Conservation (phyloP, 2,888 invertebrate species). For the Polia nebulosa region DNA sequence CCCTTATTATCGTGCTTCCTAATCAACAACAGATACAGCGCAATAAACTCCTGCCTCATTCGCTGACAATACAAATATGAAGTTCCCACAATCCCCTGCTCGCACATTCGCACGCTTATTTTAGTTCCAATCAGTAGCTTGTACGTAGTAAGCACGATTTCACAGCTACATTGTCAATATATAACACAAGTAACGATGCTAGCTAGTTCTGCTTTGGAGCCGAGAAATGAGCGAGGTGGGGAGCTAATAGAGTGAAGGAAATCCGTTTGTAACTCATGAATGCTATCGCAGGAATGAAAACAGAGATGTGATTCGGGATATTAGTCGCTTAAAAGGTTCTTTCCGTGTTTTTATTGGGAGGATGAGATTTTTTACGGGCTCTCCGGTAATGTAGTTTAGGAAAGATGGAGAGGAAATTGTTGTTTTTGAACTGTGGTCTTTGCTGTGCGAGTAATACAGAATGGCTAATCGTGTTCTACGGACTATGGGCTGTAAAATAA, state of each 20-base stretch:
- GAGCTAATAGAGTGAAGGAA: slow-evolving; percentile 37
- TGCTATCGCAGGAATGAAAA: slow-evolving; percentile 15
- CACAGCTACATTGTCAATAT: slow-evolving; percentile 66
- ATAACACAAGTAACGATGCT: slow-evolving; percentile 60
- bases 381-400: neutral
- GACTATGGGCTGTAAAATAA: neutral
- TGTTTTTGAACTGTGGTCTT: neutral
- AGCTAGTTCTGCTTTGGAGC: slow-evolving; percentile 49
- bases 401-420: neutral
- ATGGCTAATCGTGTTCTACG: too few species aligned
- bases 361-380: neutral
- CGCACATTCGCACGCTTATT: slow-evolving; percentile 58
- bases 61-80: slow-evolving; percentile 58
- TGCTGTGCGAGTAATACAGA: too few species aligned
- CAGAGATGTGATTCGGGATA: slow-evolving; percentile 2
- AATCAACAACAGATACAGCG: slow-evolving; percentile 53
- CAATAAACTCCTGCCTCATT: slow-evolving; percentile 49
- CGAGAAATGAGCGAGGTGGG: slow-evolving; percentile 53
- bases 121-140: slow-evolving; percentile 63
- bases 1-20: slow-evolving; percentile 28
- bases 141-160: slow-evolving; percentile 63
- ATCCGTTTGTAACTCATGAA: slow-evolving; percentile 37
- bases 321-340: slow-evolving; percentile 20
- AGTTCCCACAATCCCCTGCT: slow-evolving; percentile 49
- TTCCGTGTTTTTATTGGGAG: slow-evolving; percentile 25